Percentiles rank a stretch among this genome's conserved stretches.
These are phyloP conservation scores for Diabrotica virgifera DNA, from an alignment of 1,140 invertebrate genomes.

Conservation along the genomic window DNA sequence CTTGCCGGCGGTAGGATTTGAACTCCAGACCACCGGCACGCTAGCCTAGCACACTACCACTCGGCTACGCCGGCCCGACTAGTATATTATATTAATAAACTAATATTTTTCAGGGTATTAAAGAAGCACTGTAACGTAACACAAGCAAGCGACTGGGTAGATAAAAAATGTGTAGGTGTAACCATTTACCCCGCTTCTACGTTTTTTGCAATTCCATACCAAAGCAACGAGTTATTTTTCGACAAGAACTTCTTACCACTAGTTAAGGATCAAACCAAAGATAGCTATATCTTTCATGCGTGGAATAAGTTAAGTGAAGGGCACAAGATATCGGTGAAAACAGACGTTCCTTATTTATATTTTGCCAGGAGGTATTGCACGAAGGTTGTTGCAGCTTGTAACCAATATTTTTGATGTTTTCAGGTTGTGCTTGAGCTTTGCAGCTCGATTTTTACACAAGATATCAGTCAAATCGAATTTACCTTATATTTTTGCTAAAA, in stretches of 20 bases:
- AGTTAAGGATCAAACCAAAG: slow-evolving; percentile 52
- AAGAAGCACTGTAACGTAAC: slow-evolving; percentile 58
- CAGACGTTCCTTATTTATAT: slow-evolving; percentile 54
- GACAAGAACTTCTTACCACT: slow-evolving; percentile 48
- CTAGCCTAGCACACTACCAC: too few species aligned
- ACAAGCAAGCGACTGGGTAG: slow-evolving; percentile 57
- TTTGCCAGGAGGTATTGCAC: slow-evolving; percentile 61
- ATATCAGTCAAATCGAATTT: too few species aligned
- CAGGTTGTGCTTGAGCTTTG: too few species aligned
- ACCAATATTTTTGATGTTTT: slow-evolving; percentile 20
- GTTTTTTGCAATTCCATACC: slow-evolving; percentile 67
- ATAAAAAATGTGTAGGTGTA: slow-evolving; percentile 59
- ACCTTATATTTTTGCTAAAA: too few species aligned
- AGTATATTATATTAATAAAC: not conserved
- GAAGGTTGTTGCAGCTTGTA: slow-evolving; percentile 45
- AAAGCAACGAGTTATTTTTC: slow-evolving; percentile 62
- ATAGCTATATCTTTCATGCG: slow-evolving; percentile 62
- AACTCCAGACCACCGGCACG: too few species aligned
- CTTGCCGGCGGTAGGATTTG: too few species aligned
- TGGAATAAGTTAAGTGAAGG: slow-evolving; percentile 65
- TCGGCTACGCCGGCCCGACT: too few species aligned
- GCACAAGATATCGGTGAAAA: slow-evolving; percentile 49
- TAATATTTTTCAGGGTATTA: slow-evolving; percentile 50
- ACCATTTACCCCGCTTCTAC: slow-evolving; percentile 57
- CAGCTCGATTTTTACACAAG: too few species aligned